Evolutionary conservation across 2,113 vertebrate genomes (phyloP).

Genomic region (Pterocles burchelli): DNA sequence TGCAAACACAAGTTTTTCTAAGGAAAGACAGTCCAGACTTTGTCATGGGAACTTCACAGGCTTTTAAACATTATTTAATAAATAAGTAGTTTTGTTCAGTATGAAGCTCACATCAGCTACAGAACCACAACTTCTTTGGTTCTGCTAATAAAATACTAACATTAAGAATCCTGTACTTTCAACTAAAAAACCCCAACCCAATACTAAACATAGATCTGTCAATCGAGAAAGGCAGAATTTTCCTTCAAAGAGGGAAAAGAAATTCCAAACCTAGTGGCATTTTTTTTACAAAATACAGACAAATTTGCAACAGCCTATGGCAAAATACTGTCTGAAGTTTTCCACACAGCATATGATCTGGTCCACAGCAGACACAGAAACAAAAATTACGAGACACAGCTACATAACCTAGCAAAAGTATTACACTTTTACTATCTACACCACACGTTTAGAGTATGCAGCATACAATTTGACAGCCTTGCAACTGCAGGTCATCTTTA

Average conservation of each 20-base stretch:
- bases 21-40: neutral
- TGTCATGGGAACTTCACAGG: neutral
- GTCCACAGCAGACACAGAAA: neutral
- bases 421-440: neutral
- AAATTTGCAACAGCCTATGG: neutral
- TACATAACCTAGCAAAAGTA: neutral
- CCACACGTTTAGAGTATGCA: neutral
- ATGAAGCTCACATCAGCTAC: neutral
- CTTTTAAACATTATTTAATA: neutral
- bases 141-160: neutral
- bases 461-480: neutral
- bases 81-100: neutral
- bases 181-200: neutral
- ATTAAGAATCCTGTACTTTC: neutral
- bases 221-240: neutral
- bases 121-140: neutral
- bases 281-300: neutral
- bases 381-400: neutral
- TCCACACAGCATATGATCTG: neutral
- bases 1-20: neutral
- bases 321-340: neutral
- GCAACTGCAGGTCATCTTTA: conserved; percentile 36
- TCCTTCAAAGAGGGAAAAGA: neutral
- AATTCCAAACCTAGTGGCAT: neutral
- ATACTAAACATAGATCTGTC: neutral